These are phyloP conservation scores for Bombyx mandarina DNA, from an alignment of 1,140 invertebrate genomes.

Conservation along the genomic window DNA sequence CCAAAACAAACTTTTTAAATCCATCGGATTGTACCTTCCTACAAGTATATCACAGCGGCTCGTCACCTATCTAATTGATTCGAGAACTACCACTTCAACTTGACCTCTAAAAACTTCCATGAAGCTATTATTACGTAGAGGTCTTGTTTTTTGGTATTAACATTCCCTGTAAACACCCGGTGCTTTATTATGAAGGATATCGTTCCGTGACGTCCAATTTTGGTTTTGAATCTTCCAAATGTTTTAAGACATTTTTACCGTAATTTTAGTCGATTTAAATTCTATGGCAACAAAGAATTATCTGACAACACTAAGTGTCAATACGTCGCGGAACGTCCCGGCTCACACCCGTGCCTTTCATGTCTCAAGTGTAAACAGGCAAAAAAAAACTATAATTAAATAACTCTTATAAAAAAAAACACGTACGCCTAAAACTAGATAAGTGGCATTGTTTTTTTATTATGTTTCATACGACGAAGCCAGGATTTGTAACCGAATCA, in stretches of 20 bases:
- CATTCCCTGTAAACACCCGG: constrained; percentile 56
- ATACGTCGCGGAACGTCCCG: constrained; percentile 2
- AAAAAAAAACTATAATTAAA: constrained; percentile 40
- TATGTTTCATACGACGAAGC: constrained; percentile 13
- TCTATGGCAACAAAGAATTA: no score
- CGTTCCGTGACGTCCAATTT: constrained; percentile 1
- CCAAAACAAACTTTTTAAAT: constrained; percentile 28
- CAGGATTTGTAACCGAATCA: neutral
- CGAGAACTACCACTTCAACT: constrained; percentile 12
- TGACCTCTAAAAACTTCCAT: constrained; percentile 5
- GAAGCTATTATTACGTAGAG: constrained; percentile 4
- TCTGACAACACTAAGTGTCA: no score
- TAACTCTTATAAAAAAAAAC: constrained; percentile 53
- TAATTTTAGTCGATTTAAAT: no score
- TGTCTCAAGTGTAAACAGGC: constrained; percentile 39
- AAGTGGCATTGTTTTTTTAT: constrained; percentile 38
- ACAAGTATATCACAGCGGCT: constrained; percentile 58
- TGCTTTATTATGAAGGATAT: constrained; percentile 17
- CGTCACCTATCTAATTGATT: constrained; percentile 41
- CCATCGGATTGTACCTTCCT: constrained; percentile 33
- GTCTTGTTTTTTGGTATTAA: constrained; percentile 17
- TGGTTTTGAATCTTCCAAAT: no score
- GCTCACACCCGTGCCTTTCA: constrained; percentile 32
- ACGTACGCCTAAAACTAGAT: constrained; percentile 62
- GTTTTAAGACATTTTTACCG: no score